Evolutionary conservation across 2,113 vertebrate genomes (phyloP).

Genomic region (Atherinomorus stipes): DNA sequence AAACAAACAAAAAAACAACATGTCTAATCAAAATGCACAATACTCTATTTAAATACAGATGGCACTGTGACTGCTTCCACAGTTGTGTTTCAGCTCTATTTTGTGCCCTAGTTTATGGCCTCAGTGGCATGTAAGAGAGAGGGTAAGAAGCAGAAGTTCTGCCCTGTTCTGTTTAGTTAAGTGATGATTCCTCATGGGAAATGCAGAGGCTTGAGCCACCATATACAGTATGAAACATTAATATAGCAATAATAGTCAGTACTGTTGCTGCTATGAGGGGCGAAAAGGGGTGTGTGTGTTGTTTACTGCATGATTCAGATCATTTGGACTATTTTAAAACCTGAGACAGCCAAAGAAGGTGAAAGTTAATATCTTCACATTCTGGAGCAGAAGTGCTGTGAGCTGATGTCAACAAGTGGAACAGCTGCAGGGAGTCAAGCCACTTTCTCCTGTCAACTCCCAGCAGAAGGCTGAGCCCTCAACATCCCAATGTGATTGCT

Average conservation of each 20-base stretch:
- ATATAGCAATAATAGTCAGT: conserved; percentile 1
- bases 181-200: conserved; percentile 21
- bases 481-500: not conserved
- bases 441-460: conserved; percentile 27
- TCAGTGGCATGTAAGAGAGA: not conserved
- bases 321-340: conserved; percentile 75
- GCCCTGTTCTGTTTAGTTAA: conserved; percentile 20
- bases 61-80: not conserved
- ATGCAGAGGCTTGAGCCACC: conserved; percentile 14
- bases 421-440: conserved; percentile 67
- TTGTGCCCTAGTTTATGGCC: conserved; percentile 13
- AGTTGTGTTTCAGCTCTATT: conserved; percentile 6
- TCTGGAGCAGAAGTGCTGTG: conserved; percentile 52
- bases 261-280: conserved; percentile 12
- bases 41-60: conserved; percentile 4
- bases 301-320: conserved; percentile 67
- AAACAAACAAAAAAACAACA: no score
- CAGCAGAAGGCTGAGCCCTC: conserved; percentile 37
- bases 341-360: conserved; percentile 57
- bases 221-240: conserved; percentile 43
- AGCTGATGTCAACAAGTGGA: conserved; percentile 49
- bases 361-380: conserved; percentile 74
- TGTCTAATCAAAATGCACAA: conserved; percentile 8
- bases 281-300: conserved; percentile 57
- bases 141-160: not conserved